Conservation (phyloP, 2,113 vertebrate genomes). For the Spilogale gracilis region DNA sequence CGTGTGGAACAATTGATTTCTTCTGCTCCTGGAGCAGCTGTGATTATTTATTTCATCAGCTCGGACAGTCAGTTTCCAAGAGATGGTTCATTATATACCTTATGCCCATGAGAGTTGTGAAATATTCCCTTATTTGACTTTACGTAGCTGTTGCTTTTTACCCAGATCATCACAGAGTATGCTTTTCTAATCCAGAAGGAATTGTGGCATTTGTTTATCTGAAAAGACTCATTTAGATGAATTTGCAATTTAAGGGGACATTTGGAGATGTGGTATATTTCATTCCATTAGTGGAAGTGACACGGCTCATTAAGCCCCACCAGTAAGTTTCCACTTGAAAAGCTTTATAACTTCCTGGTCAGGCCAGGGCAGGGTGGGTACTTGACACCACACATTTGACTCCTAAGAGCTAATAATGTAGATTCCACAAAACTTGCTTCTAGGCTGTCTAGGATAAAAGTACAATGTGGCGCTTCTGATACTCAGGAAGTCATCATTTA, state of each 20-base stretch:
- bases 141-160: not conserved
- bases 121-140: not conserved
- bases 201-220: constrained; percentile 39
- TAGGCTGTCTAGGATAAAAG: not conserved
- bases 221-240: constrained; percentile 6
- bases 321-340: constrained; percentile 58
- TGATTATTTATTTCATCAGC: not conserved
- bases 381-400: constrained; percentile 14
- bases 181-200: constrained; percentile 19
- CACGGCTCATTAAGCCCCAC: constrained; percentile 34
- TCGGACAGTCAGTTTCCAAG: constrained; percentile 38
- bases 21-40: not conserved
- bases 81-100: not conserved
- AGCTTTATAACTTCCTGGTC: constrained; percentile 61
- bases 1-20: not conserved
- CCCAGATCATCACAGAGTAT: not conserved
- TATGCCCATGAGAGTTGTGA: not conserved
- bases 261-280: constrained; percentile 36
- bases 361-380: not conserved
- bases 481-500: not conserved
- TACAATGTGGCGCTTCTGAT: not conserved
- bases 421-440: not conserved
- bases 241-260: constrained; percentile 14
- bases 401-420: not conserved
- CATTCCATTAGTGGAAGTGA: constrained; percentile 36